Percentiles rank a stretch among this genome's conserved stretches.
These are phyloP conservation scores for Melieria picta DNA, from an alignment of 2,888 invertebrate genomes.

Conservation along the genomic window DNA sequence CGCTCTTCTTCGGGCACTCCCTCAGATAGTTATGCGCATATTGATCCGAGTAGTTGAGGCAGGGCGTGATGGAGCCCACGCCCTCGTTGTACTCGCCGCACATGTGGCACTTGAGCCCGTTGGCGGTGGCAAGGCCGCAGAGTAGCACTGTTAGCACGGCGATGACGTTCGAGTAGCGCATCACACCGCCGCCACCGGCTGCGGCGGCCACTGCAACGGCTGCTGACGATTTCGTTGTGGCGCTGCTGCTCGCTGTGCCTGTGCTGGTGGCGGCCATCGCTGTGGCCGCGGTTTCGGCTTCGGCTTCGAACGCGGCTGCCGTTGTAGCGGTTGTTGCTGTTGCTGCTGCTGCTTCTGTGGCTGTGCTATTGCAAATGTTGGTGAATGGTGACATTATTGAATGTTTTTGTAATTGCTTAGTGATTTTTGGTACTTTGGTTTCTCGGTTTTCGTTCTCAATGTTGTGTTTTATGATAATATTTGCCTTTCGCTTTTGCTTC, in stretches of 20 bases:
- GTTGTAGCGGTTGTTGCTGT: constrained; percentile 19
- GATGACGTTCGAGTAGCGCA: constrained; percentile 49
- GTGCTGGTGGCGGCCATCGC: too few species aligned
- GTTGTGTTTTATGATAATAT: neutral
- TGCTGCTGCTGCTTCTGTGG: constrained; percentile 16
- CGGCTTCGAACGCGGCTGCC: constrained; percentile 18
- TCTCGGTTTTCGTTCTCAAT: neutral
- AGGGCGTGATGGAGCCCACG: constrained; percentile 85
- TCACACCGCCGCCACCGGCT: constrained; percentile 23
- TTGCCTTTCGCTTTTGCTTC: neutral
- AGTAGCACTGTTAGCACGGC: constrained; percentile 53
- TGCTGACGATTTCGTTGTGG: constrained; percentile 13
- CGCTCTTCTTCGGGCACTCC: constrained; percentile 73
- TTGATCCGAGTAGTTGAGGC: constrained; percentile 76
- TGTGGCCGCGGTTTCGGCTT: neutral
- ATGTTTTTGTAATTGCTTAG: constrained; percentile 20
- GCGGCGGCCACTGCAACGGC: constrained; percentile 11
- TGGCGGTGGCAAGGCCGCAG: constrained; percentile 56
- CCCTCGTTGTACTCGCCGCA: constrained; percentile 88
- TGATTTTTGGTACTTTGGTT: constrained; percentile 12
- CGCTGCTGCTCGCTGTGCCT: constrained; percentile 12
- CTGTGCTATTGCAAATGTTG: constrained; percentile 17
- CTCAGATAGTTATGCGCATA: constrained; percentile 74
- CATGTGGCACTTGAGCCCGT: constrained; percentile 74
- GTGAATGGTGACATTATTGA: constrained; percentile 42